These are phyloP conservation scores for Dolichomitus sp. DNA, from an alignment of 2,888 invertebrate species.

Conservation along the genomic window DNA sequence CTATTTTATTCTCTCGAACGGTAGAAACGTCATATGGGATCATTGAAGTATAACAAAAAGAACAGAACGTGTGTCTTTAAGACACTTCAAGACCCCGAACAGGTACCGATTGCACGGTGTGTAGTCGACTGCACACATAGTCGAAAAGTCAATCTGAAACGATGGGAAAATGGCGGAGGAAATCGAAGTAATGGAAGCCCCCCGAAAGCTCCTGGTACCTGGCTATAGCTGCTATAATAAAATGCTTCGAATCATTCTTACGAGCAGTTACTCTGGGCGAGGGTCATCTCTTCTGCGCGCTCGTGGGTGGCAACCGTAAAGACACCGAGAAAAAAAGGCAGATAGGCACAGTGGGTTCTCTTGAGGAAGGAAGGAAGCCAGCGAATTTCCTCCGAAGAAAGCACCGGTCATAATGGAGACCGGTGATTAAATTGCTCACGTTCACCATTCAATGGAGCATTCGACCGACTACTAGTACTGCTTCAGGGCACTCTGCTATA, in stretches of 20 bases:
- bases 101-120: too few relatives aligned
- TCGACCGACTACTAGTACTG: slow-evolving; percentile 53
- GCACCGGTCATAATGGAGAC: slow-evolving; percentile 75
- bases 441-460: slow-evolving; percentile 77
- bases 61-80: background rate
- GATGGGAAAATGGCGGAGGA: background rate
- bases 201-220: background rate
- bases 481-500: slow-evolving; percentile 1
- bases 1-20: background rate
- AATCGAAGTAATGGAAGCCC: slow-evolving; percentile 6
- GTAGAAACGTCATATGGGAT: background rate
- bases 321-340: slow-evolving; percentile 25
- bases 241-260: slow-evolving; percentile 72
- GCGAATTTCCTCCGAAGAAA: slow-evolving; percentile 59
- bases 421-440: slow-evolving; percentile 78
- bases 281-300: slow-evolving; percentile 70
- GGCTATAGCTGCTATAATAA: slow-evolving; percentile 71
- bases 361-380: slow-evolving; percentile 34
- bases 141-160: slow-evolving; percentile 2
- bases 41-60: background rate
- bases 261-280: slow-evolving; percentile 75
- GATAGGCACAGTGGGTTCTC: slow-evolving; percentile 1
- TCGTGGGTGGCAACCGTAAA: slow-evolving; percentile 32
- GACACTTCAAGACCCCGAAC: background rate
- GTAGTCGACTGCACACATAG: background rate